Base-by-base conservation (phyloP, 2,888 invertebrate species). In the Limnephilus rhombicus region DNA sequence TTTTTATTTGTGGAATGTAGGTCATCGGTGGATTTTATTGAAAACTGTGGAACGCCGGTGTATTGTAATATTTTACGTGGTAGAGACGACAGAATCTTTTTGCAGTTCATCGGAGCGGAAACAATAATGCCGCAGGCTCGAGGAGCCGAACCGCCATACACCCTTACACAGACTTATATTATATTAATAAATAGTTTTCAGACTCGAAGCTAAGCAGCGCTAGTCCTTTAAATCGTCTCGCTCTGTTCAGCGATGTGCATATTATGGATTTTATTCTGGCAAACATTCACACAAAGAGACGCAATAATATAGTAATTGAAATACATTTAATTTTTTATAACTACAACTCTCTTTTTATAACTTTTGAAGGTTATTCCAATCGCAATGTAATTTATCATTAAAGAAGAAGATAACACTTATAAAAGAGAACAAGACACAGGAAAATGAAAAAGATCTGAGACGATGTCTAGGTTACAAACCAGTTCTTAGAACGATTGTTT, bases 1-100 rank as follows among this genome's bases (percentile, higher is more conserved):
- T 68, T 68, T 68, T 18, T 68, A 11, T 83, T 29, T 89, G 92
- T 31, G 80, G 34, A 49, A 91, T 92, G 91, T 92, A 91, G 92
- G 91, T 92, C 92, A 92, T 92, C 92, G 86, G 53, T 34, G 80
- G 80, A 91, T 93, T 91, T 93, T 93, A 93, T 93, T 93, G 93
- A 91, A 92, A 93, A 92, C 92, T 93, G 82, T 68, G 91, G 80
- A 45, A 68, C 18, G 89, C 90, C 86, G 88, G 49, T 93, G 92
- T 93, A 92, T 91, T 91, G 90, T 91, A 93, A 93, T 92, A 92
- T 92, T 92, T 91, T 92, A 93, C 92, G 92, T 92, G 92, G 91
- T 86, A 90, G 45, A 92, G 93, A 92, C 90, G 93, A 92, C 93
- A 91, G 85, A 92, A 92, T 93, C 92, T 92, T 92, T 93, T 92